A percentile compares a stretch with the other conserved stretches of the same genome.
Evolutionary conservation across 2,888 invertebrate species (phyloP).

Genomic region (Neoaliturus tenellus): DNA sequence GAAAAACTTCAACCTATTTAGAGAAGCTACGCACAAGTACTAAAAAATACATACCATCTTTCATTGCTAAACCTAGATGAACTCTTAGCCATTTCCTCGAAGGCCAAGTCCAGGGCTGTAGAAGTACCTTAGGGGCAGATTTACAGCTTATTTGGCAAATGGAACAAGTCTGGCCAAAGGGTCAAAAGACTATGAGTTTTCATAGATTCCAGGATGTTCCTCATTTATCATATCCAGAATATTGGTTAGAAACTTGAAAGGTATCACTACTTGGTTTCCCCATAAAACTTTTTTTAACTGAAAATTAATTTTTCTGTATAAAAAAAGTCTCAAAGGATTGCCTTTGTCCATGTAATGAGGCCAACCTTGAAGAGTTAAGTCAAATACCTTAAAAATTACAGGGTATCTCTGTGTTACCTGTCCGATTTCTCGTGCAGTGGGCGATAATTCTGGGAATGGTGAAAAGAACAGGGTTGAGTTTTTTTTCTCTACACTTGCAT

Average conservation of each 20-base stretch:
- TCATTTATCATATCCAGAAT: background rate
- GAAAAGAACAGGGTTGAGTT: background rate
- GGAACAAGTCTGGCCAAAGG: background rate
- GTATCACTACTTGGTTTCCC: conserved; percentile 14
- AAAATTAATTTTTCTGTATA: background rate
- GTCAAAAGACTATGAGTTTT: background rate
- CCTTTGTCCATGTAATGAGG: background rate
- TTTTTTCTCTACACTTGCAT: background rate
- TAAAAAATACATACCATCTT: background rate
- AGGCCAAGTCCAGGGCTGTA: background rate
- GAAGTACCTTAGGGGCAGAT: background rate
- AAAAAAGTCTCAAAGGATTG: background rate
- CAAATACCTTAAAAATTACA: conserved; percentile 1
- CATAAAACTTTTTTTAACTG: conserved; percentile 14
- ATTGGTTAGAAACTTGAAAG: background rate
- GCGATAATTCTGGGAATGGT: background rate
- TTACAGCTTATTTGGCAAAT: background rate
- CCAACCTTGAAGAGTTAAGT: conserved; percentile 27
- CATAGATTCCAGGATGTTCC: background rate
- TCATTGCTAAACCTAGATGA: background rate
- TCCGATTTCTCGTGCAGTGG: conserved; percentile 14
- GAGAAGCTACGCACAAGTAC: background rate
- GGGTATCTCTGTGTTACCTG: background rate
- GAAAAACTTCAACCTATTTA: background rate
- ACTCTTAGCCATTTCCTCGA: background rate